Evolutionary conservation across 2,888 invertebrate species (phyloP).

Genomic region (Synanthedon tipuliformis): DNA sequence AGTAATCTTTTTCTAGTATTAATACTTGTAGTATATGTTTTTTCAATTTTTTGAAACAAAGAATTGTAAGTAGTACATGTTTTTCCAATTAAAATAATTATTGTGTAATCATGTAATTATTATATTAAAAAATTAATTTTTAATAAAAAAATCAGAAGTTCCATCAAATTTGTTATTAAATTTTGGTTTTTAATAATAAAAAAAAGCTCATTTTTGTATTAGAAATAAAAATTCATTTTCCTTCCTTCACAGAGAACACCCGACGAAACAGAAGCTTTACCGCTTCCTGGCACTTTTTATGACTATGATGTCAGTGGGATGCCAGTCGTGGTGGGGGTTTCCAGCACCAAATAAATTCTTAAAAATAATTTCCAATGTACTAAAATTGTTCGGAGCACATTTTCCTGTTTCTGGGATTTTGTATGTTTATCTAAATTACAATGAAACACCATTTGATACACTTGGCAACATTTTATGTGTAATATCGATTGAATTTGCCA

Average conservation of each 20-base stretch:
- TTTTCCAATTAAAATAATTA: no score
- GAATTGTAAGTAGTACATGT: no score
- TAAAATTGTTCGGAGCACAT: background rate
- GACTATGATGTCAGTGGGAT: conserved; percentile 2
- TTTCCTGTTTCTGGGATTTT: conserved; percentile 5
- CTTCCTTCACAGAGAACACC: conserved; percentile 6
- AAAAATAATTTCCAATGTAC: background rate
- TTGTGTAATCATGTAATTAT: no score
- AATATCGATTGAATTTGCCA: conserved; percentile 1
- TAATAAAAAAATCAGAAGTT: no score
- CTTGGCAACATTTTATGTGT: conserved; percentile 6
- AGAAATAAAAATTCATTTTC: background rate
- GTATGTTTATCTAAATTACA: conserved; percentile 5
- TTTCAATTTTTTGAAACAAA: no score
- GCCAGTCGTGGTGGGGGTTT: conserved; percentile 9
- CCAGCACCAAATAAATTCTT: conserved; percentile 4
- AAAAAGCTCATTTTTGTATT: no score
- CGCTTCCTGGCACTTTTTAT: conserved; percentile 2
- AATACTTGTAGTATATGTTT: no score
- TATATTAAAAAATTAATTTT: no score
- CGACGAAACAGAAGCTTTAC: conserved; percentile 6
- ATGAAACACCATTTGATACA: conserved; percentile 6
- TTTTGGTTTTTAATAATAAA: no score
- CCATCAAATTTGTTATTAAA: no score
- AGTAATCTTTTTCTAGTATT: no score